Base-by-base conservation (phyloP, 2,888 invertebrate species). In the Drosophila nr. perissopoda region DNA sequence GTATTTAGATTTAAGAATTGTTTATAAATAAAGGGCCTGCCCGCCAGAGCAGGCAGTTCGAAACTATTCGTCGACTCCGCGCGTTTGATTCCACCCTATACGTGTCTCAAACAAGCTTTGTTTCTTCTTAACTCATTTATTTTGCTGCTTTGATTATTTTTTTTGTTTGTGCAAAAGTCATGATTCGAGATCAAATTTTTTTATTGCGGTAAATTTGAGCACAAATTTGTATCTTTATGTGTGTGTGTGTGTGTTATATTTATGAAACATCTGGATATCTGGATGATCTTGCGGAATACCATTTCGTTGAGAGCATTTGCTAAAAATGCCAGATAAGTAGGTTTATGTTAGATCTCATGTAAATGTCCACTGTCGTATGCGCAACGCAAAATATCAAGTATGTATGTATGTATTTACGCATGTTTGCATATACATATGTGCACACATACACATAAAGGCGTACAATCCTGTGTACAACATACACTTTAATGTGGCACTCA, bases 401-500 rank as follows among this genome's bases (percentile, higher is more conserved):
- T 25, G 21, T 13, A 1, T 27, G 11, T 36, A 5, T 54, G 10
- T 27, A 25, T 29, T 29, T 33, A 16, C 5, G 54, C 25, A 36
- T 53, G 13, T 11, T 18, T 21, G 27, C 2, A 31, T 31, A 0
- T 27, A 4, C 18, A 2, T 25, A 2, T 54, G 6, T 54, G 25
- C 18, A 53, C 53, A 34, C 36, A 29, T 1, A n/a, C 27, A 38
- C 27, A 57, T 33, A 45, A 16, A 2, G 25, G 45, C 16, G 25
- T 45, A 45, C 25, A 45, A 45, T 16, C 25, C 25, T 25, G 25
- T 25, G 45, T 25, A 25, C 45, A 45, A 25, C 27, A 27, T 8
- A 45, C 57, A 63, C 51, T 74, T 78, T 54, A 70, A 82, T 79
- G 71, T 60, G 66, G 65, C 69, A 72, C 76, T 76, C 76, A 78